phyloP scores from a whole-genome alignment of 2,113 vertebrate species.

The Hypocryptadius cinnamomeus region DNA sequence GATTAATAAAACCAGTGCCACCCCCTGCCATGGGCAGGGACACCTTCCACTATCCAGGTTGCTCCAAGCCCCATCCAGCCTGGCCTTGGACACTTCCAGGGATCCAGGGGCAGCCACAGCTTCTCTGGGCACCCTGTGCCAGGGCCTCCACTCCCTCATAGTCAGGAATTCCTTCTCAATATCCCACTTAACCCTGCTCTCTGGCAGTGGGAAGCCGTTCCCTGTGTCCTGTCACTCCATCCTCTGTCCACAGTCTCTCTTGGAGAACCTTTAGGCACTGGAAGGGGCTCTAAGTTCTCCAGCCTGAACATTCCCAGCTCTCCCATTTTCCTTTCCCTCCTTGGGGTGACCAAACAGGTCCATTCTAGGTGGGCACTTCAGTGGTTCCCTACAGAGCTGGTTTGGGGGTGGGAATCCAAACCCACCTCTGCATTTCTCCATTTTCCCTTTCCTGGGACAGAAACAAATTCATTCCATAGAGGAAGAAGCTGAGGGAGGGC shows the following conservation, averaged over 20 bases:
- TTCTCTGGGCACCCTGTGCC: not conserved
- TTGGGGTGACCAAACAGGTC: not conserved
- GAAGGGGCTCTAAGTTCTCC: not conserved
- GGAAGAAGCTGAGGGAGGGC: not conserved
- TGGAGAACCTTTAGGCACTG: not conserved
- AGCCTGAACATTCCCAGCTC: not conserved
- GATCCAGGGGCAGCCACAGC: not conserved
- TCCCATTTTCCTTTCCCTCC: not conserved
- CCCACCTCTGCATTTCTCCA: not conserved
- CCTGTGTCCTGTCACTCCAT: not conserved
- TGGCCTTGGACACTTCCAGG: not conserved
- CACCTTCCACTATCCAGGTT: fast-evolving
- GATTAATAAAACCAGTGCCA: not conserved
- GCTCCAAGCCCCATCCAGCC: fast-evolving
- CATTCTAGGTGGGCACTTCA: not conserved
- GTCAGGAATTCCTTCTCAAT: not conserved
- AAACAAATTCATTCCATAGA: not conserved
- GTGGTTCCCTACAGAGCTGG: not conserved
- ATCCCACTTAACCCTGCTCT: not conserved
- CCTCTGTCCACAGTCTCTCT: not conserved
- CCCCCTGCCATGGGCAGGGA: not conserved
- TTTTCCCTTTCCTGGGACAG: not conserved
- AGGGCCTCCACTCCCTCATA: fast-evolving
- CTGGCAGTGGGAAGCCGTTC: not conserved
- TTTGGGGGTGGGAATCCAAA: not conserved